Conservation (phyloP, 2,888 invertebrate genomes). For the Augiades crinisus region DNA sequence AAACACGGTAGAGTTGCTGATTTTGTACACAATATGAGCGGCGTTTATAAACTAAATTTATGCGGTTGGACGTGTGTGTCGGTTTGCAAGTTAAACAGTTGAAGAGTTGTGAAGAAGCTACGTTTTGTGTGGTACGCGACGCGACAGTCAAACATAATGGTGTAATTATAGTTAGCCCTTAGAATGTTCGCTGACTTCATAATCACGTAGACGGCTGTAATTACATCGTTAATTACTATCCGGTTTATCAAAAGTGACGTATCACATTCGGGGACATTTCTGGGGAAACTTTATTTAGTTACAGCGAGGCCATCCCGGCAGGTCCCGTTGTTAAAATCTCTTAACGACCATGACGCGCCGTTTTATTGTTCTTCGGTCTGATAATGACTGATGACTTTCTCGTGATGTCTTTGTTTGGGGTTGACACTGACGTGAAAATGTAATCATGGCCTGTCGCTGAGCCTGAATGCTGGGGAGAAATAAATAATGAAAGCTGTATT, state of each 20-base stretch:
- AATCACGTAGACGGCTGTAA: slow-evolving; percentile 11
- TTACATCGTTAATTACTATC: slow-evolving; percentile 40
- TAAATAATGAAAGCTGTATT: slow-evolving; percentile 38
- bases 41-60: slow-evolving; percentile 27
- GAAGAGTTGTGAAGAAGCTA: slow-evolving; percentile 11
- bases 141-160: neutral
- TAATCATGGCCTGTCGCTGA: slow-evolving; percentile 58
- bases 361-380: slow-evolving; percentile 73
- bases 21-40: slow-evolving; percentile 18
- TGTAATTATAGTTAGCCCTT: neutral
- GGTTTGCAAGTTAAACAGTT: slow-evolving; percentile 15
- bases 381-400: slow-evolving; percentile 77
- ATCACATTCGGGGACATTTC: slow-evolving; percentile 55
- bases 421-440: slow-evolving; percentile 72
- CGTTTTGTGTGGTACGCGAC: neutral
- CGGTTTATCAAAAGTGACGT: slow-evolving; percentile 19
- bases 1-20: slow-evolving; percentile 26
- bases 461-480: slow-evolving; percentile 33
- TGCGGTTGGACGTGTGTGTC: slow-evolving; percentile 23
- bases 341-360: slow-evolving; percentile 71
- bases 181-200: neutral
- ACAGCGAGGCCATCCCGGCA: slow-evolving; percentile 41
- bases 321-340: slow-evolving; percentile 60
- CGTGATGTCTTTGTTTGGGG: slow-evolving; percentile 69
- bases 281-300: slow-evolving; percentile 24